A percentile compares a stretch with the other conserved stretches of the same genome.
phyloP scores from a whole-genome alignment of 2,113 vertebrate species.

The Isurus oxyrinchus region DNA sequence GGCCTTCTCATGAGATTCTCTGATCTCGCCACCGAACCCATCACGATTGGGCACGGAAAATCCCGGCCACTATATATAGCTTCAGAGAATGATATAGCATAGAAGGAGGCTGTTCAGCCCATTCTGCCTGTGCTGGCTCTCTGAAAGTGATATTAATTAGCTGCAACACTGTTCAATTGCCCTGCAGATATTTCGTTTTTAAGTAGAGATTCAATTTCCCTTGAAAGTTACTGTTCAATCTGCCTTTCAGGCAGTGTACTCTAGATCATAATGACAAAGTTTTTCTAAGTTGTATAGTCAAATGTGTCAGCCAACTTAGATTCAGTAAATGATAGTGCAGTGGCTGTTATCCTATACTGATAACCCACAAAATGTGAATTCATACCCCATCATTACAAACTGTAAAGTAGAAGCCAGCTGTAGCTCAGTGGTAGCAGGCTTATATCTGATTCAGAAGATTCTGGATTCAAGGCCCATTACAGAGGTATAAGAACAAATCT shows the following conservation, averaged over 20 bases:
- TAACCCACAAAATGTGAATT: background rate
- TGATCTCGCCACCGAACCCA: too few species aligned
- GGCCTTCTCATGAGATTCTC: too few species aligned
- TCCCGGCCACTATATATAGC: background rate
- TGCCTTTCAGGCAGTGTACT: background rate
- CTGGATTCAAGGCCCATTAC: too few species aligned
- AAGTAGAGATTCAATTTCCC: background rate
- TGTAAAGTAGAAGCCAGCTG: too few species aligned
- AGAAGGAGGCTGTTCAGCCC: too few species aligned
- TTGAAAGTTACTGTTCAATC: background rate
- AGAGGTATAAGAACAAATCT: too few species aligned
- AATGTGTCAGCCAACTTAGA: background rate
- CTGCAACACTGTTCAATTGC: background rate
- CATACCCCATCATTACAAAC: background rate
- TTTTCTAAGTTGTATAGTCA: background rate
- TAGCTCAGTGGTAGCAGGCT: too few species aligned
- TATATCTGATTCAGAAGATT: too few species aligned
- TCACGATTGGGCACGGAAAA: too few species aligned
- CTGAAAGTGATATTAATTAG: background rate
- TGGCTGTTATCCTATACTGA: background rate
- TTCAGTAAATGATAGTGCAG: background rate
- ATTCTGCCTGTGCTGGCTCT: too few species aligned
- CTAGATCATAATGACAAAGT: background rate
- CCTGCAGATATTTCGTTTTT: background rate
- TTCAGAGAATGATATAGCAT: background rate